Percentiles rank a stretch among this genome's conserved stretches.
These are phyloP conservation scores for Tetheella fluctuosa DNA, from an alignment of 2,888 invertebrate species.

Conservation along the genomic window DNA sequence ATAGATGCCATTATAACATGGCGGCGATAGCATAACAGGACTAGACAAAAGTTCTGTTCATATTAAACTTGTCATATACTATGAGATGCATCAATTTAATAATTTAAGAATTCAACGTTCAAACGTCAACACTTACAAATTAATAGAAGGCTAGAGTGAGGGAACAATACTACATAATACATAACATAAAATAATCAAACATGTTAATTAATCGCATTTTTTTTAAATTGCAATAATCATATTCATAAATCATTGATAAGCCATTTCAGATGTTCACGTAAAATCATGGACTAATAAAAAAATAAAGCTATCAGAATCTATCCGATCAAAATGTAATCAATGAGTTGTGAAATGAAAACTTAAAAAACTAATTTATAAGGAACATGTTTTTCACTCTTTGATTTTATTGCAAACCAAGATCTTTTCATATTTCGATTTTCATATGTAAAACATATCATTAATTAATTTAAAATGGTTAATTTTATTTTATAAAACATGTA, in stretches of 20 bases:
- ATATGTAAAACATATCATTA: background rate
- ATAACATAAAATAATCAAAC: background rate
- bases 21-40: conserved; percentile 31
- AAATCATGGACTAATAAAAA: too few relatives aligned
- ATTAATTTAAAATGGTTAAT: background rate
- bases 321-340: too few relatives aligned
- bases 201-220: background rate
- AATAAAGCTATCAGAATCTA: too few relatives aligned
- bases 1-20: conserved; percentile 30
- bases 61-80: conserved; percentile 23
- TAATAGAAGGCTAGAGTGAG: background rate
- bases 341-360: conserved; percentile 19
- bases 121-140: conserved; percentile 6
- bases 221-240: background rate
- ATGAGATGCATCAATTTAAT: conserved; percentile 21
- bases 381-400: conserved; percentile 30
- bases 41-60: conserved; percentile 29
- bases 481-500: background rate
- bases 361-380: conserved; percentile 35
- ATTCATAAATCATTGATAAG: background rate
- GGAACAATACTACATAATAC: background rate
- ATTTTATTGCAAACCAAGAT: conserved; percentile 22
- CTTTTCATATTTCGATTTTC: background rate
- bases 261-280: background rate
- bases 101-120: conserved; percentile 12